These are phyloP conservation scores for Lampropteryx suffumata DNA, from an alignment of 2,888 invertebrate species.

Conservation along the genomic window DNA sequence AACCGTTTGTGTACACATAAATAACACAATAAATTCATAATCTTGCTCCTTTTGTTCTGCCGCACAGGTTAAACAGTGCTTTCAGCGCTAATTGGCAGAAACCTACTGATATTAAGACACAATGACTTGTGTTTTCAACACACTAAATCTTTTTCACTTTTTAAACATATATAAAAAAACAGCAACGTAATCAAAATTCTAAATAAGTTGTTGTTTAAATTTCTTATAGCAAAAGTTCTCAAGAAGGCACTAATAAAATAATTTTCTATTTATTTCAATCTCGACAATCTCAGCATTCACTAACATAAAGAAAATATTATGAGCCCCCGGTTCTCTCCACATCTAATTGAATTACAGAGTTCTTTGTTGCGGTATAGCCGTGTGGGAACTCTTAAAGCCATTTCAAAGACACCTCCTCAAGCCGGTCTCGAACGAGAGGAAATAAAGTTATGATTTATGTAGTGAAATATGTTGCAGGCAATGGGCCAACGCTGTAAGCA, in stretches of 20 bases:
- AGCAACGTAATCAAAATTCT: background rate
- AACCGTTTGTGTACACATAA: slow-evolving; percentile 73
- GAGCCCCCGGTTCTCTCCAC: slow-evolving; percentile 56
- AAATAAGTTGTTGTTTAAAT: too few species aligned
- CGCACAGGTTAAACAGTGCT: slow-evolving; percentile 48
- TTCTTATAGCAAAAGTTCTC: background rate
- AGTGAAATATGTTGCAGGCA: slow-evolving; percentile 73
- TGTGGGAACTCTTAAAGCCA: slow-evolving; percentile 70
- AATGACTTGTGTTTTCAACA: slow-evolving; percentile 1
- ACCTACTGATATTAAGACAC: background rate
- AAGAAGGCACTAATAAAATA: slow-evolving; percentile 1
- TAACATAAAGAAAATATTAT: slow-evolving; percentile 60
- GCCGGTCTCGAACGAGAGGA: slow-evolving; percentile 72
- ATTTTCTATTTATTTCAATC: slow-evolving; percentile 10
- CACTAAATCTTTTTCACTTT: too few species aligned
- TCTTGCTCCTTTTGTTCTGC: slow-evolving; percentile 68
- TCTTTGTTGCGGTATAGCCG: slow-evolving; percentile 71
- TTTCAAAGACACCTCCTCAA: slow-evolving; percentile 74
- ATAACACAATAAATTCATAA: slow-evolving; percentile 80
- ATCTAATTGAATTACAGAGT: slow-evolving; percentile 74
- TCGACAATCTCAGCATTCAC: slow-evolving; percentile 39
- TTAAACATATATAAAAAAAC: too few species aligned
- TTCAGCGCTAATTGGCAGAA: slow-evolving; percentile 65
- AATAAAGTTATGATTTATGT: slow-evolving; percentile 82
- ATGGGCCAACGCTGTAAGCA: slow-evolving; percentile 56